A percentile compares a stretch with the other conserved stretches of the same genome.
phyloP scores from a whole-genome alignment of 2,797 vertebrate species.

The Scomberomorus guttatus region DNA sequence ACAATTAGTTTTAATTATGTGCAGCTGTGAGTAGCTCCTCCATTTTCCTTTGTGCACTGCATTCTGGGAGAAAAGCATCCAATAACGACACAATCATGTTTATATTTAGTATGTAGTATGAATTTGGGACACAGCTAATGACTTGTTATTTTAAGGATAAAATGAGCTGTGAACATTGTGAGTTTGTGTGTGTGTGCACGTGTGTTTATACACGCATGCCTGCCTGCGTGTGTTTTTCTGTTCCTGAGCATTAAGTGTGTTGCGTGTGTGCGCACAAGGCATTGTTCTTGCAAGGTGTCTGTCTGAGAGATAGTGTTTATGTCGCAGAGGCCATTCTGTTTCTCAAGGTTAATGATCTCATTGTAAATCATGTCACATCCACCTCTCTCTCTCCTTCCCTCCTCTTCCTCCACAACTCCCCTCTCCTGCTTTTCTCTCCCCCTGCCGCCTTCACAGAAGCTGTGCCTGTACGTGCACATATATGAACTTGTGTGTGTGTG shows the following conservation, averaged over 20 bases:
- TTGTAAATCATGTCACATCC: slow-evolving; percentile 87
- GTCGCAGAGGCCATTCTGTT: slow-evolving; percentile 67
- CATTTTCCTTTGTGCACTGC: background rate
- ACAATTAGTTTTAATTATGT: too few relatives aligned
- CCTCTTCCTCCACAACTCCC: slow-evolving; percentile 24
- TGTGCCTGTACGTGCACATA: slow-evolving; percentile 29
- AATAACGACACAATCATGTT: background rate
- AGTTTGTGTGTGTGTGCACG: background rate
- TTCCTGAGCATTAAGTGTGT: too few relatives aligned
- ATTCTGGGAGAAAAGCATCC: background rate
- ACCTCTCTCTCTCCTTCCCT: slow-evolving; percentile 18
- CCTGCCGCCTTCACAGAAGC: slow-evolving; percentile 57
- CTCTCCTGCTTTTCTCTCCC: slow-evolving; percentile 35
- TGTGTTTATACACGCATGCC: background rate
- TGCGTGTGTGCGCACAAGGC: slow-evolving; percentile 9
- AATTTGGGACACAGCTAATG: background rate
- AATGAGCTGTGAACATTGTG: background rate
- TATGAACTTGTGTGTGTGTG: slow-evolving; percentile 31
- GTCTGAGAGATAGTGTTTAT: slow-evolving; percentile 75
- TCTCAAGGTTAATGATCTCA: slow-evolving; percentile 89
- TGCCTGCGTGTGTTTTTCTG: slow-evolving; percentile 12
- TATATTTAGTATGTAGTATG: background rate
- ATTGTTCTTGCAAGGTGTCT: slow-evolving; percentile 65
- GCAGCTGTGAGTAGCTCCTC: too few relatives aligned
- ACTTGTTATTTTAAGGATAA: slow-evolving; percentile 15